phyloP scores from a whole-genome alignment of 2,113 vertebrate species.

The Morphnarchus princeps region DNA sequence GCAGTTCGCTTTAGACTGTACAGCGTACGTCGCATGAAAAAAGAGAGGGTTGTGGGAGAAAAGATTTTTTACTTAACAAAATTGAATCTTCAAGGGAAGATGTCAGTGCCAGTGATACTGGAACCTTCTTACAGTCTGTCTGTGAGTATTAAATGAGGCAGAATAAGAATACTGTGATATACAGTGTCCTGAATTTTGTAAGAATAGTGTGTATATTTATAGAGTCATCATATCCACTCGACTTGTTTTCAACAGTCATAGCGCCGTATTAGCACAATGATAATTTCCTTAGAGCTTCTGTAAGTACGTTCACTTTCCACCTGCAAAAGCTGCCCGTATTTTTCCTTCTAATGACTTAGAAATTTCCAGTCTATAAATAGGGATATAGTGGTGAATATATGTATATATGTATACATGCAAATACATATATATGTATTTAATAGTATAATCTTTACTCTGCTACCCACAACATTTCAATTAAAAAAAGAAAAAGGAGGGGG shows the following conservation, averaged over 20 bases:
- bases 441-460: not conserved
- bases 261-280: not conserved
- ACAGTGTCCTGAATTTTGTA: conserved; percentile 29
- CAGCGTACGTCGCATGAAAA: conserved; percentile 92
- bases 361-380: not conserved
- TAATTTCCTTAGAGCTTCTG: not conserved
- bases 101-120: conserved; percentile 91
- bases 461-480: not conserved
- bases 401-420: not conserved
- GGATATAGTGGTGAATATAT: not conserved
- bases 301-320: not conserved
- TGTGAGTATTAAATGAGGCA: conserved; percentile 81
- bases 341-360: not conserved
- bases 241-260: not conserved
- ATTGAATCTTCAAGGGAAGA: conserved; percentile 95
- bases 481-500: not conserved
- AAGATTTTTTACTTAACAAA: conserved; percentile 98
- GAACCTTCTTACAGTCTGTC: conserved; percentile 90
- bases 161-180: conserved; percentile 21
- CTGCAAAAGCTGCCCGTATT: not conserved
- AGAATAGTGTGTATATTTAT: conserved; percentile 11
- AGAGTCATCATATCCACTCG: not conserved
- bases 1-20: conserved; percentile 95
- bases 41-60: conserved; percentile 94
- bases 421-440: not conserved